Base-by-base conservation (phyloP, 2,888 invertebrate genomes). In the Diadromus collaris region DNA sequence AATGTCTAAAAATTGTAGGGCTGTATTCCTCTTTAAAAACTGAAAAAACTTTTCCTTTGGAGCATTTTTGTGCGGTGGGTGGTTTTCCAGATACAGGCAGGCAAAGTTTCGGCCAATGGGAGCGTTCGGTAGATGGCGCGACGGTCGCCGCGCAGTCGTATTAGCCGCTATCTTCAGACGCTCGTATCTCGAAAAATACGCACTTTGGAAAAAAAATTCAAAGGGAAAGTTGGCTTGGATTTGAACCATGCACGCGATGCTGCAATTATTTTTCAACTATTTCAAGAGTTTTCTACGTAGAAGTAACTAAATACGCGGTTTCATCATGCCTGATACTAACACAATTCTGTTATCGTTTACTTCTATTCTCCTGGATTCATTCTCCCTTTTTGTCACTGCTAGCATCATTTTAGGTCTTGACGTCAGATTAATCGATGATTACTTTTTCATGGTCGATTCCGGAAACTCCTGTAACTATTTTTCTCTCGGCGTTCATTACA, bases 401-500 rank as follows among this genome's bases (percentile, higher is more conserved):
- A n/a, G n/a, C 7, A n/a, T 54, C 19, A 29, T 60, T 46, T 44
- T 32, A 29, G 46, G 34, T 34, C 48, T 51, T 54, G 27, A 71
- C 61, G 51, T 46, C 29, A 54, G 46, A 64, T 72, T 58, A 72
- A 72, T 56, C 54, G 64, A 44, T 56, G 21, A n/a, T 64, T 64
- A 71, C 32, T 9, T 58, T 58, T 64, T 72, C 44, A 72, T 64
- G 44, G 32, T 32, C 56, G 9, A 60, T 60, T 56, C 51, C 41
- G 61, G 16, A 10, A 54, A 44, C 61, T 68, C 58, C 6, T 13
- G 34, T 60, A 58, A 5, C 16, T 38, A 38, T 16, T 38, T 73
- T 34, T 44, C 41, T 13, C 19, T 4, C 19, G 16, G 13, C 21
- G 29, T 60, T 61, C 29, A 24, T 21, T 29, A 32, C 29, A 38